Base-by-base conservation (phyloP, 2,797 vertebrate genomes). In the Phrynocephalus forsythii region DNA sequence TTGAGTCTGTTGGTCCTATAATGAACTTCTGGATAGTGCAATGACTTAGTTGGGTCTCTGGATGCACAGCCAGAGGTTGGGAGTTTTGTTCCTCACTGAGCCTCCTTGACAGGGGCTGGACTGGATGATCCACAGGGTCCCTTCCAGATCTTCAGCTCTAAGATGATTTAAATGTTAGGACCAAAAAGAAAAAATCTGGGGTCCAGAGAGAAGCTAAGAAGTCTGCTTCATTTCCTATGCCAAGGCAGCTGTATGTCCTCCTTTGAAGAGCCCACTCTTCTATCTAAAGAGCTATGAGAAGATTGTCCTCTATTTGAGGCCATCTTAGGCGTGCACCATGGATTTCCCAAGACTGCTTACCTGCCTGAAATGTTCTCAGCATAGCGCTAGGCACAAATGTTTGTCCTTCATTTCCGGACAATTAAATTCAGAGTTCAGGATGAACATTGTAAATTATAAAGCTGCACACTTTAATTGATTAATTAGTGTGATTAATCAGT, bases 401-500 rank as follows among this genome's bases (percentile, higher is more conserved):
- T 87, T 38, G 2, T 33, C 80, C 22, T 90, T 72, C 22, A 68
- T 86, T 86, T 92, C 83, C 63, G 73, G 48, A 10, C 6, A 91
- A 56, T 85, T 20, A 4, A 72, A 78, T 82, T 63, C 82, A 79
- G 68, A 68, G 86, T 77, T 82, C 86, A 76, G 82, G 77, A 82
- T 82, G 80, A 33, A 80, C 71, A 68, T 82, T 82, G 69, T 87
- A 87, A 86, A 82, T 87, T 82, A 87, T 82, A 76, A 79, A 76
- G 71, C 86, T 68, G 15, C 80, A 87, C 22, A 30, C 28, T 82
- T 82, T 87, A 87, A 87, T 82, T 85, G 75, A 79, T 79, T 87
- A 87, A 87, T 87, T 81, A 77, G 60, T 76, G 79, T 69, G 60
- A 87, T 87, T 87, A 87, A 87, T 82, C 79, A 82, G 76, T 82